phyloP scores from a whole-genome alignment of 2,888 invertebrate genomes.

The Luffia ferchaultella region DNA sequence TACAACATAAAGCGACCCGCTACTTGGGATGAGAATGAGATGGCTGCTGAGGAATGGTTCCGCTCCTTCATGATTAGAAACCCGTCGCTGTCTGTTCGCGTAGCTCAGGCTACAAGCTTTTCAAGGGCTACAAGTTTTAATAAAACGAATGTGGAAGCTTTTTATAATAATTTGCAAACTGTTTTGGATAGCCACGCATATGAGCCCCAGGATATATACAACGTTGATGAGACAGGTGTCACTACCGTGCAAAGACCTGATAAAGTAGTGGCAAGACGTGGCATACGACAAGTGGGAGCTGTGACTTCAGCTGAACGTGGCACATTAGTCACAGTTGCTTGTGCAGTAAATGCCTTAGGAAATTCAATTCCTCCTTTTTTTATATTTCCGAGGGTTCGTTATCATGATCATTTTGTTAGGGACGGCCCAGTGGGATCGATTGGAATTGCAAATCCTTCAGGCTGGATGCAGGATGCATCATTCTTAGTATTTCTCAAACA shows the following conservation, averaged over 20 bases:
- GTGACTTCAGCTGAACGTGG: too few relatives aligned
- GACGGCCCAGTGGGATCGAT: slow-evolving; percentile 3
- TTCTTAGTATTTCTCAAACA: slow-evolving; percentile 4
- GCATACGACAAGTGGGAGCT: too few relatives aligned
- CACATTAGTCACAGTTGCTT: too few relatives aligned
- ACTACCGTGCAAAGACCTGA: slow-evolving; percentile 8
- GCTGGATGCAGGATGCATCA: slow-evolving; percentile 6
- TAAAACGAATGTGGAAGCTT: too few relatives aligned
- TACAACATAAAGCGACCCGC: slow-evolving; percentile 9
- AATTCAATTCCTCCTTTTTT: too few relatives aligned
- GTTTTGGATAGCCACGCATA: slow-evolving; percentile 16
- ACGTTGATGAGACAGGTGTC: too few relatives aligned
- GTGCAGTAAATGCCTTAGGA: too few relatives aligned
- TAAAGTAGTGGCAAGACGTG: slow-evolving; percentile 5
- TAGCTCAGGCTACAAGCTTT: too few relatives aligned
- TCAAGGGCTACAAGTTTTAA: too few relatives aligned
- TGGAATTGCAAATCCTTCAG: slow-evolving; percentile 6
- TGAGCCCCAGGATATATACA: slow-evolving; percentile 15
- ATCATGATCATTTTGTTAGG: not conserved
- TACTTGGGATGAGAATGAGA: slow-evolving; percentile 8
- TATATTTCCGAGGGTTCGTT: too few relatives aligned
- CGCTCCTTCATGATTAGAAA: slow-evolving; percentile 17
- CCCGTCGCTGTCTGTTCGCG: slow-evolving; percentile 16
- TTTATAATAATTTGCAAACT: slow-evolving; percentile 15
- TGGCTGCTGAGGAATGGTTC: slow-evolving; percentile 15